Evolutionary conservation across 2,113 vertebrate genomes (phyloP), one percentile per base, ranked within the genome.

Genomic region (Neotoma lepida): DNA sequence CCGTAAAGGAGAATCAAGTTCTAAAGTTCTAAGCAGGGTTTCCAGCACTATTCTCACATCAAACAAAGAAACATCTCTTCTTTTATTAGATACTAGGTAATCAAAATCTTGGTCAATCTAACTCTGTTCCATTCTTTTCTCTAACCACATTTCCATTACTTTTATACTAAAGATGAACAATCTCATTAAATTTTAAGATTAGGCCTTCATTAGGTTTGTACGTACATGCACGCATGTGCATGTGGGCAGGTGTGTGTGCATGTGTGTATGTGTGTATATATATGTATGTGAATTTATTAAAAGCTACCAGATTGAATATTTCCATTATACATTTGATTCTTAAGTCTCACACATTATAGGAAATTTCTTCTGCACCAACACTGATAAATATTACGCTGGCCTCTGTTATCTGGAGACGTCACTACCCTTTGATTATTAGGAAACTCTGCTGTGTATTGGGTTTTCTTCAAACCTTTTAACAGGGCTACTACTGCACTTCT

Each of bases 101-200:
- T 97, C 97, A 66, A 97, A 95, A 63, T 96, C 97, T 98, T 96
- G 84, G 33, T 96, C 98, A 96, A 92, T 96, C 97, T 97, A 97
- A 97, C 95, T 96, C 94, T 97, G 93, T 94, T 87, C 87, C 96
- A 92, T 97, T 95, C 96, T 98, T 98, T 96, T 95, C 97, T 98
- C 85, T 46, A 66, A 82, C 71, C 61, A 71, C 96, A 92, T 96
- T 96, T 97, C 97, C 96, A 94, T 91, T 97, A 97, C 95, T 96
- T 98, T 98, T 97, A 96, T 96, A 96, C 93, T 96, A 90, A 97
- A 97, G 91, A 97, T 97, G 96, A 97, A 96, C 96, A 93, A 97
- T 92, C 63, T 80, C 81, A 54, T 97, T 97, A 97, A 41, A 73
- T 98, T 92, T 97, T 95, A 97, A 98, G 97, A 95, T 92, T 58